Percentiles rank a stretch among this genome's conserved stretches.
phyloP scores from a whole-genome alignment of 1,140 invertebrate genomes.

The Brachionus paranguensis region DNA sequence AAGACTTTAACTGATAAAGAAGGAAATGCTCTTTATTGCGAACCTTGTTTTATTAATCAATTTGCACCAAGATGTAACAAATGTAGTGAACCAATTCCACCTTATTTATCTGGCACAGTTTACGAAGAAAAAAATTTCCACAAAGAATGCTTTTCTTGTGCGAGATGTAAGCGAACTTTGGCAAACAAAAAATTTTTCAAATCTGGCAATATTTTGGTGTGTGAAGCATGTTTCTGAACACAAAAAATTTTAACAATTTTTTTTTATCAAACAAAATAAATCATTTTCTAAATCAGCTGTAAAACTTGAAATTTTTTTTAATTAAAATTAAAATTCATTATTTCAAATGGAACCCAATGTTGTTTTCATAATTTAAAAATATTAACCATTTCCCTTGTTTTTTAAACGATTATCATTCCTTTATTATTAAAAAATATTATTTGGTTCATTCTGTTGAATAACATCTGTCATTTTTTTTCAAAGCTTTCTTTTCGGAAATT shows the following conservation, averaged over 20 bases:
- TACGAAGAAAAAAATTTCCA: conserved; percentile 34
- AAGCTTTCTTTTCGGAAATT: no score
- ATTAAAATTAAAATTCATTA: no score
- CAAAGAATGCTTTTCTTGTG: conserved; percentile 34
- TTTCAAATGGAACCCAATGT: no score
- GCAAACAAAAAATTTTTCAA: conserved; percentile 31
- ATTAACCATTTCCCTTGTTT: no score
- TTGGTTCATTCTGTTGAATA: no score
- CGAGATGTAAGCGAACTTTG: conserved; percentile 18
- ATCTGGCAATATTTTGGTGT: conserved; percentile 8
- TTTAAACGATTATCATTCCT: no score
- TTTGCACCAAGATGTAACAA: not conserved
- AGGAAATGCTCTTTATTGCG: not conserved
- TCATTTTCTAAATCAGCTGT: no score
- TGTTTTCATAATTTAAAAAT: no score
- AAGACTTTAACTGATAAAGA: conserved; percentile 28
- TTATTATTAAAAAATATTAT: no score
- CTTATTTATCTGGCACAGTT: not conserved
- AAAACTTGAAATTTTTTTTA: no score
- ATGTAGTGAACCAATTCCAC: conserved; percentile 19
- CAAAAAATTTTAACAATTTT: not conserved
- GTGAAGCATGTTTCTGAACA: not conserved
- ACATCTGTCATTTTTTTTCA: no score
- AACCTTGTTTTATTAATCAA: conserved; percentile 31
- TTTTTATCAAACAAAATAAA: not conserved